These are phyloP conservation scores for Merops nubicus DNA, from an alignment of 2,113 vertebrate species.

Conservation along the genomic window DNA sequence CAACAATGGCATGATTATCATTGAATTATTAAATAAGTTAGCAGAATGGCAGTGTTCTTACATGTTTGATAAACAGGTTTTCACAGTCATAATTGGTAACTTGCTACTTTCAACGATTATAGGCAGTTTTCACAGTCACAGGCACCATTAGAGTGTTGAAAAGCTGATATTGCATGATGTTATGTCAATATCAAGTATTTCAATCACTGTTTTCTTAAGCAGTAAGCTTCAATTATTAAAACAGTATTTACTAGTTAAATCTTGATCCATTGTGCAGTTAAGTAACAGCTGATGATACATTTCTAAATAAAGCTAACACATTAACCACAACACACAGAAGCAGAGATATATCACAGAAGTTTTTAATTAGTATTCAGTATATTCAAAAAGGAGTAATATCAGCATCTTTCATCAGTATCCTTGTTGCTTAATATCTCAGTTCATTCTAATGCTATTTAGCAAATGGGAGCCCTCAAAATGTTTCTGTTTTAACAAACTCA, in stretches of 20 bases:
- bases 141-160: not conserved
- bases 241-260: not conserved
- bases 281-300: not conserved
- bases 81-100: not conserved
- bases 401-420: not conserved
- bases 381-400: not conserved
- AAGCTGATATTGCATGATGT: not conserved
- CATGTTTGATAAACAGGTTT: not conserved
- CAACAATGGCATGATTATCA: not conserved
- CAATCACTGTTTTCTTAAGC: not conserved
- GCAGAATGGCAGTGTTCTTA: not conserved
- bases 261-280: not conserved
- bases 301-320: not conserved
- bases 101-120: not conserved
- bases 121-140: not conserved
- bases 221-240: not conserved
- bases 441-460: not conserved
- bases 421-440: not conserved
- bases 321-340: not conserved
- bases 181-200: not conserved
- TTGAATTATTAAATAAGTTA: not conserved
- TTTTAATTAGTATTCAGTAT: not conserved
- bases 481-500: not conserved
- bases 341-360: not conserved
- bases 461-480: not conserved